phyloP scores from a whole-genome alignment of 2,888 invertebrate species.

The Microplitis manilae region DNA sequence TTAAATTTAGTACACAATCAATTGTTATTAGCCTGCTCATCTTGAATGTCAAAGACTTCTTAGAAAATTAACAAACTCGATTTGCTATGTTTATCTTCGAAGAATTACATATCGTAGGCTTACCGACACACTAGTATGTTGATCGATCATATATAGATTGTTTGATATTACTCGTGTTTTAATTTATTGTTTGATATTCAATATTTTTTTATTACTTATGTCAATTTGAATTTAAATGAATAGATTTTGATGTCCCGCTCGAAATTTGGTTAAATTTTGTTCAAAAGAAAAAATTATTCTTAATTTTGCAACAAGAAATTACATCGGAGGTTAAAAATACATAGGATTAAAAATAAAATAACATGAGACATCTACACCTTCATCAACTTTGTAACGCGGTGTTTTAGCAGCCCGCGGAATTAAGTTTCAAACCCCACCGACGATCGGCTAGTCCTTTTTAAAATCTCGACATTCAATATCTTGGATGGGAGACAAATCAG shows the following conservation, averaged over 20 bases:
- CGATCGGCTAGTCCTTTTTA: slow-evolving; percentile 43
- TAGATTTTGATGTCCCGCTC: too few relatives aligned
- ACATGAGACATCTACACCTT: slow-evolving; percentile 24
- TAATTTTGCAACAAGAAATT: neutral
- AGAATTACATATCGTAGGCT: slow-evolving; percentile 18
- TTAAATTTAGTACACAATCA: neutral
- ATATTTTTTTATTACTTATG: too few relatives aligned
- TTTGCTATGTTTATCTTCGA: slow-evolving; percentile 27
- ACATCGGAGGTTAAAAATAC: slow-evolving; percentile 28
- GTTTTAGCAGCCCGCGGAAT: slow-evolving; percentile 39
- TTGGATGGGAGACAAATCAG: slow-evolving; percentile 39
- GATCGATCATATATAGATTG: neutral
- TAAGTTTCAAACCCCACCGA: slow-evolving; percentile 48
- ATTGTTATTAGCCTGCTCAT: neutral
- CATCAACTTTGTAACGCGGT: neutral
- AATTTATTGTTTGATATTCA: too few relatives aligned
- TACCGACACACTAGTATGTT: slow-evolving; percentile 10
- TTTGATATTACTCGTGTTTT: too few relatives aligned
- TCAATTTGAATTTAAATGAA: too few relatives aligned
- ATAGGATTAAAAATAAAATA: slow-evolving; percentile 20
- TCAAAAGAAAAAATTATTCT: neutral
- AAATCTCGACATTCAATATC: slow-evolving; percentile 45
- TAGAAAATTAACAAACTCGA: slow-evolving; percentile 1
- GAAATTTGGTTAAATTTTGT: neutral
- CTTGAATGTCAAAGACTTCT: slow-evolving; percentile 9